These are phyloP conservation scores for Patiria pectinifera DNA, from an alignment of 53 echinoderm and acorn worm species.

Conservation along the genomic window DNA sequence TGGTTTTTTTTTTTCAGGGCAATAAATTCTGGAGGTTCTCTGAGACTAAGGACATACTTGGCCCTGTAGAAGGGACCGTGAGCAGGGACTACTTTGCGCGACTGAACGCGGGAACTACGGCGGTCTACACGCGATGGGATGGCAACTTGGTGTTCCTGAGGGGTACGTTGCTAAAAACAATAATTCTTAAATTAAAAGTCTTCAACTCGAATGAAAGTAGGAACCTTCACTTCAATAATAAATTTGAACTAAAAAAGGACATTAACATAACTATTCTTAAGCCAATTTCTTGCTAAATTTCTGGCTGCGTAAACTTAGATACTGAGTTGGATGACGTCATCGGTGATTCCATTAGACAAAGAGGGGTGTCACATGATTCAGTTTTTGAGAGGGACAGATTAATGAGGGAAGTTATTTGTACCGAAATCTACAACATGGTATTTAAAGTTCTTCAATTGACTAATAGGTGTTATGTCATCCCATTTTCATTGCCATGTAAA, in stretches of 20 bases:
- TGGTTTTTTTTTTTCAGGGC: conserved; percentile 21
- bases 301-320: neutral
- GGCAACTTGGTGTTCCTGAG: conserved; percentile 70
- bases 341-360: neutral
- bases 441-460: neutral
- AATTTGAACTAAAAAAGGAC: too few relatives aligned
- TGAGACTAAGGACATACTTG: conserved; percentile 49
- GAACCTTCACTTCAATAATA: too few relatives aligned
- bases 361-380: neutral
- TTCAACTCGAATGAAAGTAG: too few relatives aligned
- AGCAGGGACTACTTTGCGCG: conserved; percentile 61
- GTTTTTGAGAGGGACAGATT: too few relatives aligned
- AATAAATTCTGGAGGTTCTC: conserved; percentile 67
- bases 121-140: conserved; percentile 71
- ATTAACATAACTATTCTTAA: neutral
- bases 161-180: conserved; percentile 50
- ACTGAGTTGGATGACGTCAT: too few relatives aligned
- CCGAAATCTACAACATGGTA: too few relatives aligned
- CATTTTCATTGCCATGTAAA: neutral
- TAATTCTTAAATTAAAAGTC: neutral
- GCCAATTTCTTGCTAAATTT: neutral
- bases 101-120: conserved; percentile 46
- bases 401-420: too few relatives aligned
- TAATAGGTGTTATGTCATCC: neutral
- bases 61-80: conserved; percentile 57